Conservation (phyloP, 2,113 vertebrate genomes). For the Anas platyrhynchos region DNA sequence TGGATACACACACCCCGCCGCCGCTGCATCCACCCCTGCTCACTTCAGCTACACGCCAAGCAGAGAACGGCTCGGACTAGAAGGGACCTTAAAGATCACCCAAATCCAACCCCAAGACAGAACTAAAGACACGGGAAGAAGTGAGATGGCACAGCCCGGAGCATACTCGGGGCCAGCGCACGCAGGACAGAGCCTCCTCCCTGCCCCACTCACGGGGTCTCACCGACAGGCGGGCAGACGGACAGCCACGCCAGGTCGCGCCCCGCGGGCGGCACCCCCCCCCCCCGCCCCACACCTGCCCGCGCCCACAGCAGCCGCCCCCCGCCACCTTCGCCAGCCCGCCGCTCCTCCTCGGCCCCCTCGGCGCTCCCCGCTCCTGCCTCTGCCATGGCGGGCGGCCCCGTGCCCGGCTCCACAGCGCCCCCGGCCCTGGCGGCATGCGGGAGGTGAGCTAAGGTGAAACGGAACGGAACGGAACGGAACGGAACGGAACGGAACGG, state of each 20-base stretch:
- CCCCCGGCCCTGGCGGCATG: slow-evolving; percentile 15
- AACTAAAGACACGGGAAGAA: no score
- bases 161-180: no score
- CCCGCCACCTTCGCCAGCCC: background rate
- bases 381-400: slow-evolving; percentile 48
- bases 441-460: background rate
- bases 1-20: rapidly evolving
- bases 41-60: background rate
- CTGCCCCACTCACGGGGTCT: no score
- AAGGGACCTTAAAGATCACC: no score
- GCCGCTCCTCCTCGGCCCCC: slow-evolving; percentile 19
- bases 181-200: no score
- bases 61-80: background rate
- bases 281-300: no score
- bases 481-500: background rate
- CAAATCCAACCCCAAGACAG: no score
- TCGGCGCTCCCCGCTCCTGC: background rate
- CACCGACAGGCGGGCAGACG: no score
- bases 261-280: no score
- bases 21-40: rapidly evolving
- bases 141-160: no score
- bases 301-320: no score
- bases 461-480: background rate
- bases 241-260: no score
- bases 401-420: background rate